phyloP scores from a whole-genome alignment of 2,113 vertebrate species.

The Diadophis punctatus region DNA sequence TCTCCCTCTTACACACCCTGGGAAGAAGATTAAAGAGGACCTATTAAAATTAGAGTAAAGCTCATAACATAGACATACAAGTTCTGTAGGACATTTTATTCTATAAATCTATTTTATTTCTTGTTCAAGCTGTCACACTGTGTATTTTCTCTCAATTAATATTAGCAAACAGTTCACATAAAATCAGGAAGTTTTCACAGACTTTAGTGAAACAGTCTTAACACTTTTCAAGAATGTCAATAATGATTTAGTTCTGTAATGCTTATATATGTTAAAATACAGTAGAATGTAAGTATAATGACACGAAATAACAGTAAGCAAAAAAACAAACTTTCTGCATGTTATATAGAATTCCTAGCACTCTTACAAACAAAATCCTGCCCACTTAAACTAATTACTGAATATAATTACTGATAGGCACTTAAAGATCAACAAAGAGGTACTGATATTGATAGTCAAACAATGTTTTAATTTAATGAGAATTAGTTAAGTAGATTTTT shows the following conservation, averaged over 20 bases:
- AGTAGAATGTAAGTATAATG: not conserved
- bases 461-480: not conserved
- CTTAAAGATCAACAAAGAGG: not conserved
- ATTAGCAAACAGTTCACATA: not conserved
- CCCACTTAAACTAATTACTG: not conserved
- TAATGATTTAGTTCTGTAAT: not conserved
- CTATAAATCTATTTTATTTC: not conserved
- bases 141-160: not conserved
- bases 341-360: not conserved
- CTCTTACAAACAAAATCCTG: not conserved
- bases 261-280: not conserved
- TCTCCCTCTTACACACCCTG: not conserved
- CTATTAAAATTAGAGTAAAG: not conserved
- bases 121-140: not conserved
- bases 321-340: not conserved
- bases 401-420: not conserved
- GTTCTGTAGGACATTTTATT: not conserved
- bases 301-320: not conserved
- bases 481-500: not conserved
- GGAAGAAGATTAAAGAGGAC: not conserved
- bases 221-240: not conserved
- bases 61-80: not conserved
- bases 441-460: not conserved
- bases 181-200: not conserved
- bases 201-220: not conserved